Evolutionary conservation across 2,797 vertebrate genomes (phyloP).

Genomic region (Harpagifer antarcticus): DNA sequence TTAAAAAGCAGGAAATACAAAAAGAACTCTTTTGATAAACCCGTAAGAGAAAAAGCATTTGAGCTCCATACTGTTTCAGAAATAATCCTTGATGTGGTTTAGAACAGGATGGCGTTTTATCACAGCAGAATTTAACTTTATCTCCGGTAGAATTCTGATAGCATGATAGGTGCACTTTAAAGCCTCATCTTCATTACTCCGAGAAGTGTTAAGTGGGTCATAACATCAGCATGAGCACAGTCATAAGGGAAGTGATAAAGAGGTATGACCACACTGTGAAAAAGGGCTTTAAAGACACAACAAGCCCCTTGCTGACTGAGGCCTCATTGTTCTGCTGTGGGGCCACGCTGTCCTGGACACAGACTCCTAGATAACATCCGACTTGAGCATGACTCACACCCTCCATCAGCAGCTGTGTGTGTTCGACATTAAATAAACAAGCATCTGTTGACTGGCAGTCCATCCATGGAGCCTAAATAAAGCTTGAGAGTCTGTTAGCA

Average conservation of each 20-base stretch:
- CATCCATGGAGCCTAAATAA: conserved; percentile 54
- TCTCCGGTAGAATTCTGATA: too few species aligned
- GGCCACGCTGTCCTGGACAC: conserved; percentile 32
- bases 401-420: conserved; percentile 69
- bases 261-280: conserved; percentile 34
- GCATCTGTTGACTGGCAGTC: conserved; percentile 57
- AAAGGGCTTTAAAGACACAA: conserved; percentile 6
- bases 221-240: conserved; percentile 2
- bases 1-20: too few species aligned
- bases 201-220: background rate
- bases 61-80: too few species aligned
- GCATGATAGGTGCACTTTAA: background rate
- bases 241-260: conserved; percentile 29
- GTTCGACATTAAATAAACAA: conserved; percentile 61
- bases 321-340: conserved; percentile 41
- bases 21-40: too few species aligned
- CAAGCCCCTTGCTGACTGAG: conserved; percentile 9
- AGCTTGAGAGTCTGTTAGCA: conserved; percentile 44
- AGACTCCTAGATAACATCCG: conserved; percentile 55
- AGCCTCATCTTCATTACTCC: background rate
- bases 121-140: too few species aligned
- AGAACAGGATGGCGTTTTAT: too few species aligned
- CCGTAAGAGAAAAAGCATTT: too few species aligned
- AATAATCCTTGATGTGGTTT: too few species aligned
- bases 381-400: conserved; percentile 69